Conservation (phyloP, 1,140 invertebrate genomes). For the Macrobrachium nipponense region DNA sequence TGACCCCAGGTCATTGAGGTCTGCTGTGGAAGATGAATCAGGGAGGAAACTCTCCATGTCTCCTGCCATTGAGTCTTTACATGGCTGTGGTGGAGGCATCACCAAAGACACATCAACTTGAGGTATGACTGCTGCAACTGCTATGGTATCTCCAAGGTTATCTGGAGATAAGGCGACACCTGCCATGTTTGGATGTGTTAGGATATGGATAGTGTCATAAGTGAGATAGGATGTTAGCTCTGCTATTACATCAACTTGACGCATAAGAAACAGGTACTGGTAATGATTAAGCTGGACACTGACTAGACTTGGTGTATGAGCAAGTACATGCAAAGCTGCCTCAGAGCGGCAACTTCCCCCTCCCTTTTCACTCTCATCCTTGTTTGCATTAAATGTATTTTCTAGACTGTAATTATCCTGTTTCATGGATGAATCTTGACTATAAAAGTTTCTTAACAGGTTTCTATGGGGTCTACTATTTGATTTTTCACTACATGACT, state of each 20-base stretch:
- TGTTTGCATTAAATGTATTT: not conserved
- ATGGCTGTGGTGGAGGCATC: slow-evolving; percentile 78
- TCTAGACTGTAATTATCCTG: not conserved
- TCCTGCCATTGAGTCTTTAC: slow-evolving; percentile 81
- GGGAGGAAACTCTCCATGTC: slow-evolving; percentile 65
- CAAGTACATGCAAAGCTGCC: slow-evolving; percentile 74
- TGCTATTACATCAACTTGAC: slow-evolving; percentile 84
- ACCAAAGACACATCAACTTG: slow-evolving; percentile 86
- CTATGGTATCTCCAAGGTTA: slow-evolving; percentile 47
- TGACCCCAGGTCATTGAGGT: slow-evolving; percentile 57
- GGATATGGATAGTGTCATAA: slow-evolving; percentile 80
- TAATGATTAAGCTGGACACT: slow-evolving; percentile 92
- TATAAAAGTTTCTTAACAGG: slow-evolving; percentile 33
- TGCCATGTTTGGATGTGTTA: slow-evolving; percentile 48
- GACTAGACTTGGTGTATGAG: slow-evolving; percentile 79
- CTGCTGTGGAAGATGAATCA: slow-evolving; percentile 64
- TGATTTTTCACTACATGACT: slow-evolving; percentile 26
- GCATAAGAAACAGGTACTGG: slow-evolving; percentile 88
- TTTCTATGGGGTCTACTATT: slow-evolving; percentile 13
- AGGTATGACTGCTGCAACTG: slow-evolving; percentile 65
- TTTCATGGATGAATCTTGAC: slow-evolving; percentile 34
- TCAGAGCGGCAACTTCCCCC: slow-evolving; percentile 35
- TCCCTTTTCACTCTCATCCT: slow-evolving; percentile 4
- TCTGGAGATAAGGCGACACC: slow-evolving; percentile 38
- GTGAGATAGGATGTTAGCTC: slow-evolving; percentile 84